These are phyloP conservation scores for Drosophila insularis DNA, from an alignment of 1,140 invertebrate genomes.

Conservation along the genomic window DNA sequence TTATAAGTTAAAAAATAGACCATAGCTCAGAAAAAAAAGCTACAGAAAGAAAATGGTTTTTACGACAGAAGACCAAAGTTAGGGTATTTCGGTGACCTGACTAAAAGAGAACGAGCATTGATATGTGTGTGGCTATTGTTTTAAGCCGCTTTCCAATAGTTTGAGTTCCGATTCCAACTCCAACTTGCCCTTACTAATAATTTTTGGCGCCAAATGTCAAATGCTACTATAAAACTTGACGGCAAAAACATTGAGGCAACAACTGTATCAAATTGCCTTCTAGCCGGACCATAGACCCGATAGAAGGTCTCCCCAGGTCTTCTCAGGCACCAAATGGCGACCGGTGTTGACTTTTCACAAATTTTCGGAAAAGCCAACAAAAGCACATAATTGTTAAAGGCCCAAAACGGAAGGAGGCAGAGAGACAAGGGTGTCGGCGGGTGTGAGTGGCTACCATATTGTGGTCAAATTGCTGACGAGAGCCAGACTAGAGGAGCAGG, in stretches of 20 bases:
- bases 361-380: constrained; percentile 36
- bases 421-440: neutral
- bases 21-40: no score
- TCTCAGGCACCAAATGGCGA: neutral
- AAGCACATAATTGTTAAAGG: constrained; percentile 72
- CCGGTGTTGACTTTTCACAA: constrained; percentile 68
- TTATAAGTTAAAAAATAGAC: no score
- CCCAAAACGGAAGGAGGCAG: neutral
- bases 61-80: no score
- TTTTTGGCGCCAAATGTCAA: constrained; percentile 70
- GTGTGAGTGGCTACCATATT: constrained; percentile 27
- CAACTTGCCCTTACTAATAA: constrained; percentile 61
- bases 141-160: constrained; percentile 62
- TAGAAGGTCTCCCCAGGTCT: no score
- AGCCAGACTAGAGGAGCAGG: neutral
- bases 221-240: neutral
- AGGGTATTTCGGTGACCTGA: neutral
- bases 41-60: no score
- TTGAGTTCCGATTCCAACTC: constrained; percentile 11
- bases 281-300: neutral
- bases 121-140: constrained; percentile 44
- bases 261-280: constrained; percentile 71
- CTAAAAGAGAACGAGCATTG: neutral
- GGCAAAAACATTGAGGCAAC: constrained; percentile 15
- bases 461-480: constrained; percentile 24